A percentile compares a stretch with the other conserved stretches of the same genome.
These are phyloP conservation scores for Cotesia congregata DNA, from an alignment of 2,888 invertebrate genomes.

Conservation along the genomic window DNA sequence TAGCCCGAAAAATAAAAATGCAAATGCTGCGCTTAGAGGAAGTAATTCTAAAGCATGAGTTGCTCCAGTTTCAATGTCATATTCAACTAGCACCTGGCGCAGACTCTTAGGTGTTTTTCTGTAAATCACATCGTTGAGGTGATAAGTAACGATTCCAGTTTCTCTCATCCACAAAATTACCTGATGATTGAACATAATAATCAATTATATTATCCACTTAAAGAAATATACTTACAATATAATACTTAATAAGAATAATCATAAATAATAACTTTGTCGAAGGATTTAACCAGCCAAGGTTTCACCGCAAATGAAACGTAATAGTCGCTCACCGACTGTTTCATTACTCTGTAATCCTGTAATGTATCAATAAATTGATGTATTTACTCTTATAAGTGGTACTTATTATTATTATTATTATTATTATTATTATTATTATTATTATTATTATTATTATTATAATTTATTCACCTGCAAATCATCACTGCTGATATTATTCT, in stretches of 20 bases:
- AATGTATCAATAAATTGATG: slow-evolving; percentile 14
- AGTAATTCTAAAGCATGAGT: slow-evolving; percentile 53
- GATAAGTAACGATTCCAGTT: slow-evolving; percentile 56
- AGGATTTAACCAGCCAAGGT: slow-evolving; percentile 60
- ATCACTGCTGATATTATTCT: slow-evolving; percentile 50
- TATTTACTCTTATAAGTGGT: background rate
- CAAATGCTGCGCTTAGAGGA: slow-evolving; percentile 62
- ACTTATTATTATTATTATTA: too few species aligned
- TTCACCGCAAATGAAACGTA: slow-evolving; percentile 60
- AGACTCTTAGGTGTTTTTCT: slow-evolving; percentile 54
- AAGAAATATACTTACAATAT: slow-evolving; percentile 16
- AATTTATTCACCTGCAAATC: slow-evolving; percentile 54
- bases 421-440: too few species aligned
- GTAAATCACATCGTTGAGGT: slow-evolving; percentile 58
- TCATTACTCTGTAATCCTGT: slow-evolving; percentile 61
- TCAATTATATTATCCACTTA: background rate
- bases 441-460: too few species aligned
- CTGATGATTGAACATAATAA: slow-evolving; percentile 44
- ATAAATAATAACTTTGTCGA: slow-evolving; percentile 54
- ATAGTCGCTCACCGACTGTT: slow-evolving; percentile 51
- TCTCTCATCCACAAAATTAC: slow-evolving; percentile 57
- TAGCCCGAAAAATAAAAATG: slow-evolving; percentile 54
- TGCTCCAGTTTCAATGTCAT: slow-evolving; percentile 51
- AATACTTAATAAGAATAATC: background rate
- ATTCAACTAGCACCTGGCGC: slow-evolving; percentile 57